Conservation (phyloP, 2,113 vertebrate genomes). For the Synchiropus splendidus region DNA sequence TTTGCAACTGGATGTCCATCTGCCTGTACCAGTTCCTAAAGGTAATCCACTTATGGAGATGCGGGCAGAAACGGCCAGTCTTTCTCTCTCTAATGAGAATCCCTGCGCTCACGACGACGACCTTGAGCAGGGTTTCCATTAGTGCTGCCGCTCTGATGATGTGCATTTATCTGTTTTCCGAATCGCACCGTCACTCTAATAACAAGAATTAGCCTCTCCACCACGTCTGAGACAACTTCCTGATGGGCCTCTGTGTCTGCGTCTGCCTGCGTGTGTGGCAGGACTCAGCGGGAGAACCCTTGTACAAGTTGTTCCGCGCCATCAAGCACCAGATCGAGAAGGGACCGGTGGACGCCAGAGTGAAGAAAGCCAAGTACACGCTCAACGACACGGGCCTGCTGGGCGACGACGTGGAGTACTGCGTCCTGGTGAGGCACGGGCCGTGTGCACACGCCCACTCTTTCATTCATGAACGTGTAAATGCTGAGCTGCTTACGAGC, state of each 20-base stretch:
- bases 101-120: neutral
- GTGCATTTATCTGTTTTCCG: conserved; percentile 16
- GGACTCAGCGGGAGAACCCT: conserved; percentile 90
- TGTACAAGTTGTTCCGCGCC: conserved; percentile 97
- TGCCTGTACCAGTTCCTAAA: conserved; percentile 96
- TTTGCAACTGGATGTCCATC: conserved; percentile 99
- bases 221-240: conserved; percentile 19
- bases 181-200: conserved; percentile 22
- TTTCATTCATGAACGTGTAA: too few species aligned
- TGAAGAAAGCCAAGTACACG: conserved; percentile 97
- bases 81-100: too few species aligned
- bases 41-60: conserved; percentile 57
- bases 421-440: conserved; percentile 70
- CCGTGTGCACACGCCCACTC: neutral
- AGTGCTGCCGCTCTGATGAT: conserved; percentile 5
- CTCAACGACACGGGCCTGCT: conserved; percentile 90
- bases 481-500: too few species aligned
- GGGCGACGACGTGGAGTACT: conserved; percentile 91
- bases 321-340: conserved; percentile 98
- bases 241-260: conserved; percentile 13
- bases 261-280: conserved; percentile 38
- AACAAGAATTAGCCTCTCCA: conserved; percentile 26
- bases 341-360: conserved; percentile 87
- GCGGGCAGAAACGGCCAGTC: neutral
- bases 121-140: conserved; percentile 10